Evolutionary conservation across 2,888 invertebrate genomes (phyloP), one percentile per base, ranked within the genome.

Genomic region (Aleiodes leptofemur): DNA sequence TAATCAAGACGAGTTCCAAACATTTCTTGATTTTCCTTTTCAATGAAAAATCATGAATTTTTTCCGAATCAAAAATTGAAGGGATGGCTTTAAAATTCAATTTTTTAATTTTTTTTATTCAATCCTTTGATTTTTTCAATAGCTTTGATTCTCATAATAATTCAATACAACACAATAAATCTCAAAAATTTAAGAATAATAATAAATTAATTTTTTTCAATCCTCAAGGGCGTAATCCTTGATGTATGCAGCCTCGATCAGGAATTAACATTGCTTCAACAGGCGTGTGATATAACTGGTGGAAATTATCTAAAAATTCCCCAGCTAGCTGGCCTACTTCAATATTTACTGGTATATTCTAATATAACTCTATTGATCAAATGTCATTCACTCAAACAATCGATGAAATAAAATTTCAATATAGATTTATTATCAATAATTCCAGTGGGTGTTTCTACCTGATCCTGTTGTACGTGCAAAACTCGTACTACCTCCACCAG

Each of bases 211-310:
- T 34, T 61, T 23, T 76, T n/a, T 56, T 77, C 66, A 13, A 84
- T 83, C 5, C 91, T 94, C 82, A 92, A 97, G 91, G 95, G 95
- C 90, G 94, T 98, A 56, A 92, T 96, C 6, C 92, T 98, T 64
- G 98, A 98, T 90, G 97, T 97, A 3, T 98, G 98, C 86, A 95
- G 98, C 1, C 90, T 98, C 83, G 97, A 97, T 88, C 95, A 96
- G 85, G 96, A 97, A 82, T 92, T 98, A 57, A 96, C 97, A 80
- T 90, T 98, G 29, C 91, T 98, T 69, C 98, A 98, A 88, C 98
- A 98, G 90, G 98, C 98, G 13, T 97, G 98, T 90, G 98, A 99
- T 90, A 97, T 99, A 83, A 98, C 98, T 0, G 96, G 95, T 2
- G 99, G 99, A 0, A 93, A 96, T 77, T 98, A 98, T 88, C 91